These are phyloP conservation scores for Zeuzera pyrina DNA, from an alignment of 2,888 invertebrate genomes.

Conservation along the genomic window DNA sequence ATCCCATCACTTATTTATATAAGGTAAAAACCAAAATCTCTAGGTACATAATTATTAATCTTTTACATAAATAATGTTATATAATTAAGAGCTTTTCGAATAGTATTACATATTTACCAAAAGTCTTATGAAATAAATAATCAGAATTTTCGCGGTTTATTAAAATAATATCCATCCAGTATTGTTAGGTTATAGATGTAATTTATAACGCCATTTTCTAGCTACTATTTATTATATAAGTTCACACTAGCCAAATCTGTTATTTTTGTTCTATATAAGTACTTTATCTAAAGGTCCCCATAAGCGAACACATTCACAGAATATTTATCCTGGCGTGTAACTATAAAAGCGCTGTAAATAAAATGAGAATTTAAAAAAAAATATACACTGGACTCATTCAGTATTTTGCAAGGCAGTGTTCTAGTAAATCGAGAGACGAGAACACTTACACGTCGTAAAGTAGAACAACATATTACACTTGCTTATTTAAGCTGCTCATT, in stretches of 20 bases:
- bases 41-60: slow-evolving; percentile 42
- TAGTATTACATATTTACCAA: slow-evolving; percentile 67
- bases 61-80: slow-evolving; percentile 48
- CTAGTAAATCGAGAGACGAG: too few relatives aligned
- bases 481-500: too few relatives aligned
- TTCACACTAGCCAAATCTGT: slow-evolving; percentile 43
- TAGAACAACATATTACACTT: too few relatives aligned
- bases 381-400: too few relatives aligned
- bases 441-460: too few relatives aligned
- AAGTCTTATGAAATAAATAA: slow-evolving; percentile 59
- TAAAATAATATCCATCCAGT: slow-evolving; percentile 69
- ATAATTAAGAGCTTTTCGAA: slow-evolving; percentile 66
- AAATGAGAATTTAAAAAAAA: too few relatives aligned
- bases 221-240: slow-evolving; percentile 51
- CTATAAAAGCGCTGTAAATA: too few relatives aligned
- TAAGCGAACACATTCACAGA: too few relatives aligned
- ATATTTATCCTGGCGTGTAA: too few relatives aligned
- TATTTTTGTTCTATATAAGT: slow-evolving; percentile 21
- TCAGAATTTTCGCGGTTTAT: slow-evolving; percentile 63
- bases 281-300: not conserved
- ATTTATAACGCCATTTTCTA: slow-evolving; percentile 47
- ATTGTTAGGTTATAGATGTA: slow-evolving; percentile 67
- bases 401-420: too few relatives aligned
- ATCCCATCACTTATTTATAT: slow-evolving; percentile 36
- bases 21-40: slow-evolving; percentile 33